A percentile compares a stretch with the other conserved stretches of the same genome.
Evolutionary conservation across 2,888 invertebrate genomes (phyloP).

Genomic region (Phortica okadai): DNA sequence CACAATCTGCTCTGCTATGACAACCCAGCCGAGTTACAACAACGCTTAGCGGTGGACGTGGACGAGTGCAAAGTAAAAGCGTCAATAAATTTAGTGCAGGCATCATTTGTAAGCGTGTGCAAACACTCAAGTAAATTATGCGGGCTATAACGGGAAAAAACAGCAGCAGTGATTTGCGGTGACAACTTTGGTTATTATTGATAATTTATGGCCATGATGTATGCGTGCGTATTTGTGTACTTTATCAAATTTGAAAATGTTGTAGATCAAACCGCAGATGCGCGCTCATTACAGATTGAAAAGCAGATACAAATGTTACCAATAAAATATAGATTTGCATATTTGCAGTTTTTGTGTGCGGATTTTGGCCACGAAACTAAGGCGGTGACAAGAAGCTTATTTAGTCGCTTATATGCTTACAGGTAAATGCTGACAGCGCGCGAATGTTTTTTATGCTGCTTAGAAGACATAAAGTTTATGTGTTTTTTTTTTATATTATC

Average conservation of each 20-base stretch:
- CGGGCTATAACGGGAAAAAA: neutral
- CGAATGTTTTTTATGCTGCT: neutral
- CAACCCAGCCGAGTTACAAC: conserved; percentile 4
- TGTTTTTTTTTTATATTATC: neutral
- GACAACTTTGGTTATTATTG: conserved; percentile 16
- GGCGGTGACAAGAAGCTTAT: neutral
- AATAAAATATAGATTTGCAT: conserved; percentile 7
- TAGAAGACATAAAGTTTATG: neutral
- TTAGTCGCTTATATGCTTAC: neutral
- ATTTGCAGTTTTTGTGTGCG: neutral
- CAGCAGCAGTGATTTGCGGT: neutral
- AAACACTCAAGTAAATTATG: neutral
- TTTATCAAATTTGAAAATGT: neutral
- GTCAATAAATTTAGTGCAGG: conserved; percentile 71
- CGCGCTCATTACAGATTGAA: conserved; percentile 7
- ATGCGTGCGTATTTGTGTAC: neutral
- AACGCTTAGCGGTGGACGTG: neutral
- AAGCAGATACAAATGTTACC: conserved; percentile 11
- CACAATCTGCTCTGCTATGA: conserved; percentile 43
- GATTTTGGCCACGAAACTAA: neutral
- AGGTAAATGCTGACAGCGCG: neutral
- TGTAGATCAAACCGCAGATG: neutral
- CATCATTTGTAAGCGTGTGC: conserved; percentile 60
- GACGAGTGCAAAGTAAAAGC: conserved; percentile 53
- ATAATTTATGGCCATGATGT: neutral